Evolutionary conservation across 2,113 vertebrate species (phyloP), one percentile per base, ranked within the genome.

Genomic region (Pseudorhombus dupliciocellatus): DNA sequence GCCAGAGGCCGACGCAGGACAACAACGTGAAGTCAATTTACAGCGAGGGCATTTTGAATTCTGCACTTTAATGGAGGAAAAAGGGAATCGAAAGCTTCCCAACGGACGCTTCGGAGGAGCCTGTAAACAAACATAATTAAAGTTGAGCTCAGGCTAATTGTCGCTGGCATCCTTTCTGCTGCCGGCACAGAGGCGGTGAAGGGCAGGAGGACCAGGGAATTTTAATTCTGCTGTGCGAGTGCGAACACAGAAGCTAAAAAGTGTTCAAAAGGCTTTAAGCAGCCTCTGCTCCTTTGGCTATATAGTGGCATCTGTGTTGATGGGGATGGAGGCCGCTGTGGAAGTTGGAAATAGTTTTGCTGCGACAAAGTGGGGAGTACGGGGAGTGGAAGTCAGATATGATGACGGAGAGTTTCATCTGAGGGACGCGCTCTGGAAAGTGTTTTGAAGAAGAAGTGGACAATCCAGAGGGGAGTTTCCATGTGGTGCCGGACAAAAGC

Each of bases 401-500:
- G 59, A 0, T 34, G 48, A 26, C 55, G 31, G 56, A 1, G 30
- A 69, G 70, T 42, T 15, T 77, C 42, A 18, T 46, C 4, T 20
- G 42, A 46, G 37, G 55, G 46, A 70, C 25, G 40, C 64, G 44
- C 12, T 7, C 20, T 64, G 84, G 77, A 86, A 86, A 86, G 79
- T 6, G 12, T 64, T 59, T 75, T 22, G 48, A 64, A 66, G 67
- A 53, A 42, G 66, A 81, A 20, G 24, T 26, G 70, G 53, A 30
- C 34, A 78, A 0, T 10, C 22, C 2, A 20, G 55, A 48, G 68
- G 57, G 62, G 68, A 64, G 72, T 79, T 84, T 85, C 82, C 83
- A 74, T 81, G 57, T 50, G 74, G 60, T 16, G 28, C 48, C 25
- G 77, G 76, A 88, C 70, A 82, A 84, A 76, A 31, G 28, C 72